Conservation (phyloP, 2,888 invertebrate genomes). For the Ganaspis brasiliensis region DNA sequence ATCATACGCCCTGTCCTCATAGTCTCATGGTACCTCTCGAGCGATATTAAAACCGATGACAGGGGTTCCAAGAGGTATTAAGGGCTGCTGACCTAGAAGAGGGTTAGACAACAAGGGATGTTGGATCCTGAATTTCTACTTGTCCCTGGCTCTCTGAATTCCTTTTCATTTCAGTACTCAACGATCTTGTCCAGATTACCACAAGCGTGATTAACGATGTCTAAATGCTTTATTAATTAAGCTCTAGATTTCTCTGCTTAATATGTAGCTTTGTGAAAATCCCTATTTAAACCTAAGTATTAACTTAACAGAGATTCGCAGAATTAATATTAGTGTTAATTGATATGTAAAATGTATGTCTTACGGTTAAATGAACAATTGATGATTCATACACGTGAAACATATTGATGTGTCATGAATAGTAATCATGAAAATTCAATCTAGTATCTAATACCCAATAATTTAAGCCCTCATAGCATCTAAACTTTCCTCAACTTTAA, state of each 20-base stretch:
- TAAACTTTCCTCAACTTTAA: too few species aligned
- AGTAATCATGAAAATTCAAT: too few species aligned
- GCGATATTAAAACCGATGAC: conserved; percentile 42
- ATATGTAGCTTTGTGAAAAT: background rate
- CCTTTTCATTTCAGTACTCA: conserved; percentile 4
- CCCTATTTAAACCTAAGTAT: too few species aligned
- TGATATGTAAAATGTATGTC: background rate
- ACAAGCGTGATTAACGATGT: conserved; percentile 28
- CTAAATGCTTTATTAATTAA: conserved; percentile 37
- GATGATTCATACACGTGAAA: too few species aligned
- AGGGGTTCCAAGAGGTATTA: conserved; percentile 41
- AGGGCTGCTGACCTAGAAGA: conserved; percentile 42
- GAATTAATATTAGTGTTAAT: background rate
- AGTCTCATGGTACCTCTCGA: conserved; percentile 41
- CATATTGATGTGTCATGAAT: too few species aligned
- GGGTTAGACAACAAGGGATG: conserved; percentile 39
- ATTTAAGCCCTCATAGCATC: too few species aligned
- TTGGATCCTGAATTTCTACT: conserved; percentile 28
- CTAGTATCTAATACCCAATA: too few species aligned
- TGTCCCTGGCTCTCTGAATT: conserved; percentile 21
- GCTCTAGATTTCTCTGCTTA: background rate
- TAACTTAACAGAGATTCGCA: background rate
- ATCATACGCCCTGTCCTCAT: conserved; percentile 30
- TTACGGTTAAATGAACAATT: too few species aligned
- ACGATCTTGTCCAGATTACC: conserved; percentile 23